phyloP scores from a whole-genome alignment of 2,888 invertebrate genomes.

The Trichacis sp. region DNA sequence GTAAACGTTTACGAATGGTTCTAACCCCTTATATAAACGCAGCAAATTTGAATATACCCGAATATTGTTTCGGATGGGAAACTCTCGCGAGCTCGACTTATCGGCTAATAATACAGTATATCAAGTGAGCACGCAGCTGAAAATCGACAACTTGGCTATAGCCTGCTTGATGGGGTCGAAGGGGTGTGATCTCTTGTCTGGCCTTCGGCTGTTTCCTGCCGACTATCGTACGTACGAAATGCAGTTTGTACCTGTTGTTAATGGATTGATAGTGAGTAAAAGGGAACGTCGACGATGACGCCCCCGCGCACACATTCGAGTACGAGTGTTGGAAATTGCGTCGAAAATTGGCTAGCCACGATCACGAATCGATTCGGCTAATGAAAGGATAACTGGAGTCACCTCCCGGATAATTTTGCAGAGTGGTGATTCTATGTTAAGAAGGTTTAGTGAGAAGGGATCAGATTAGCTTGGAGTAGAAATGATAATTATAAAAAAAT shows the following conservation, averaged over 20 bases:
- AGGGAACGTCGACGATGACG: constrained; percentile 30
- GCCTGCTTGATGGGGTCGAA: constrained; percentile 18
- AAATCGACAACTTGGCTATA: constrained; percentile 47
- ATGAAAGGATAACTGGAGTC: too few species aligned
- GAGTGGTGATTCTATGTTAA: too few species aligned
- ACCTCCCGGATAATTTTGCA: too few species aligned
- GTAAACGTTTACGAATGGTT: too few species aligned
- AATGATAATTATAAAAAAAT: too few species aligned
- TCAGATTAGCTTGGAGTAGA: too few species aligned
- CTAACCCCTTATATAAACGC: neutral
- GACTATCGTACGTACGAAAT: constrained; percentile 18
- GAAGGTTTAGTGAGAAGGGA: too few species aligned
- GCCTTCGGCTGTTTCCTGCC: constrained; percentile 20
- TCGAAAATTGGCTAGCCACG: constrained; percentile 23
- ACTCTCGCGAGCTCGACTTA: constrained; percentile 36
- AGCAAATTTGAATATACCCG: neutral
- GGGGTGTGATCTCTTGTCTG: constrained; percentile 5
- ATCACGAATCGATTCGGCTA: too few species aligned
- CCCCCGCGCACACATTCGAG: neutral
- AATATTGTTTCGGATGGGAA: constrained; percentile 26
- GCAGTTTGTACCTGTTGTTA: constrained; percentile 28
- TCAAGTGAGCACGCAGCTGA: constrained; percentile 28
- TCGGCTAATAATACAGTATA: constrained; percentile 23
- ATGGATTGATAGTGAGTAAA: constrained; percentile 32
- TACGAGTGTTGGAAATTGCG: constrained; percentile 44